phyloP scores from a whole-genome alignment of 2,797 vertebrate genomes.

The Pangasius krempfi region DNA sequence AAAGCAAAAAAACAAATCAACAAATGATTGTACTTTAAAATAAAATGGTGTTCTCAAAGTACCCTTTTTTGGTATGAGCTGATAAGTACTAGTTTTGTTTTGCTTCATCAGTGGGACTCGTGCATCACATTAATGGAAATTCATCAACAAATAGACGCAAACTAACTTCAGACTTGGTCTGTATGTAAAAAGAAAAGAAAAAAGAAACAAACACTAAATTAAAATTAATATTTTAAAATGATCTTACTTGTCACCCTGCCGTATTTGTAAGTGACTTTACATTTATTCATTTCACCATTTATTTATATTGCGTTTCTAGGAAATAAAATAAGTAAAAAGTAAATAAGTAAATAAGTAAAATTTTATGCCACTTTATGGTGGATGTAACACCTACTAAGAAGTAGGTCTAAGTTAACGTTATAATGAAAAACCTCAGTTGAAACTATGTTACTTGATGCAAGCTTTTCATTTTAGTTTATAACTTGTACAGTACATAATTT shows the following conservation, averaged over 20 bases:
- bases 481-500: not conserved
- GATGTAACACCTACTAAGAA: not conserved
- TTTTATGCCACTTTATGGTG: not conserved
- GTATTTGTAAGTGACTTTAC: not conserved
- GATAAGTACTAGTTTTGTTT: not conserved
- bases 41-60: not conserved
- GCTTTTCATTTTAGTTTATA: not conserved
- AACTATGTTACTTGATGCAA: not conserved
- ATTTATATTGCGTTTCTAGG: not conserved
- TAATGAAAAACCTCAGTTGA: not conserved
- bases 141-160: not conserved
- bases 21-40: not conserved
- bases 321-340: not conserved
- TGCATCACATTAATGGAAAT: not conserved
- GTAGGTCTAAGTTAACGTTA: not conserved
- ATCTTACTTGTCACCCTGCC: not conserved
- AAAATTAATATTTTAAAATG: not conserved
- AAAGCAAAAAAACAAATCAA: not conserved
- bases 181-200: too few relatives aligned
- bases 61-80: not conserved
- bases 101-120: not conserved
- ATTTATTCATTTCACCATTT: not conserved
- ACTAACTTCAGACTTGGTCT: not conserved
- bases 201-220: not conserved
- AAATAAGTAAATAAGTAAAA: too few relatives aligned